These are phyloP conservation scores for Nebria brevicollis DNA, from an alignment of 2,888 invertebrate species.

Conservation along the genomic window DNA sequence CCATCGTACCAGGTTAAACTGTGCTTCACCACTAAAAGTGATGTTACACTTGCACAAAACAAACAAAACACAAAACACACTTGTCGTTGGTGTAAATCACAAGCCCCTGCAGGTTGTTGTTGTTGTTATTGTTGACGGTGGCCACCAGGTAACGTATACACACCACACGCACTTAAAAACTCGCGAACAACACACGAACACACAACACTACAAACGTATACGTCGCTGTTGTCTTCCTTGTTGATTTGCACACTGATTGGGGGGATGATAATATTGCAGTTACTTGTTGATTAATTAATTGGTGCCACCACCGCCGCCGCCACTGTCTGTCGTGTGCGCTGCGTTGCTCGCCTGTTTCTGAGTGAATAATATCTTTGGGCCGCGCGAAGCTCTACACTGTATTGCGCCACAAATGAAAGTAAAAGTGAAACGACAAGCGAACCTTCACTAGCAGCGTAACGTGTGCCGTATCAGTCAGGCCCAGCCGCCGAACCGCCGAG, in stretches of 20 bases:
- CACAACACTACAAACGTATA: slow-evolving; percentile 7
- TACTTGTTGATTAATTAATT: slow-evolving; percentile 3
- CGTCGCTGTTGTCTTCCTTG: slow-evolving; percentile 2
- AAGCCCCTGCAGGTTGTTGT: neutral
- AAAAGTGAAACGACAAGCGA: slow-evolving; percentile 62
- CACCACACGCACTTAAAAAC: slow-evolving; percentile 8
- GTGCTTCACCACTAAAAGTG: neutral
- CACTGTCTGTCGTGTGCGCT: slow-evolving; percentile 50
- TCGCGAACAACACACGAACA: slow-evolving; percentile 18
- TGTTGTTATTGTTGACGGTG: neutral
- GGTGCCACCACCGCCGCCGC: slow-evolving; percentile 43
- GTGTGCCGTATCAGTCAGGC: slow-evolving; percentile 42
- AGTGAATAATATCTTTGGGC: slow-evolving; percentile 63
- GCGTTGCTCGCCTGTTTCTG: slow-evolving; percentile 55
- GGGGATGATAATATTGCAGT: neutral
- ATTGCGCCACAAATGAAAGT: slow-evolving; percentile 66
- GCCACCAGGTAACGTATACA: neutral
- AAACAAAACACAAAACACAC: slow-evolving; percentile 7
- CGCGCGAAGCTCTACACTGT: slow-evolving; percentile 60
- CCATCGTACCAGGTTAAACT: slow-evolving; percentile 10
- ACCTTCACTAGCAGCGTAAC: slow-evolving; percentile 48
- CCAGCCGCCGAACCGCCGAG: slow-evolving; percentile 32
- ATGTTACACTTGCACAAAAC: slow-evolving; percentile 9
- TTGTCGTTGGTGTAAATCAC: slow-evolving; percentile 2
- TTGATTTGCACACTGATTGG: neutral